A percentile compares a stretch with the other conserved stretches of the same genome.
phyloP scores from a whole-genome alignment of 2,888 invertebrate species.

The Drosophila kokeensis region DNA sequence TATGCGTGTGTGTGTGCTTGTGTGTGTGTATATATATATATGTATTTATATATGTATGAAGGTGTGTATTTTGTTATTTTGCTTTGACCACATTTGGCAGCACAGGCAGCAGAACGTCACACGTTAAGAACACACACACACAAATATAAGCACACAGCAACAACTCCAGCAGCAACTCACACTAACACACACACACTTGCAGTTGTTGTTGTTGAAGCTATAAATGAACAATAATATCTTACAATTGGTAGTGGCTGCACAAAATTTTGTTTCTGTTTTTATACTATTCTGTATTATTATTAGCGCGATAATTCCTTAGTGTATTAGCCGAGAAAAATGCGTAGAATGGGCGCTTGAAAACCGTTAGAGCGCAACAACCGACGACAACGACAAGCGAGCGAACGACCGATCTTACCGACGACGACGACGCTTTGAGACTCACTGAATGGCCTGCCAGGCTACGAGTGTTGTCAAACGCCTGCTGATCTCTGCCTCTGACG shows the following conservation, averaged over 20 bases:
- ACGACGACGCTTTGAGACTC: constrained; percentile 73
- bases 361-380: constrained; percentile 64
- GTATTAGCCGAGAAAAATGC: constrained; percentile 56
- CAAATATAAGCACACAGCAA: constrained; percentile 33
- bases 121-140: constrained; percentile 52
- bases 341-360: constrained; percentile 47
- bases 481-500: constrained; percentile 57
- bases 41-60: constrained; percentile 34
- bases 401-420: constrained; percentile 54
- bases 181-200: constrained; percentile 51
- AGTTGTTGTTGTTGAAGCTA: constrained; percentile 45
- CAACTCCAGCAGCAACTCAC: constrained; percentile 47
- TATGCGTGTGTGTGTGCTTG: constrained; percentile 12
- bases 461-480: constrained; percentile 41
- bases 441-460: constrained; percentile 50
- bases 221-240: constrained; percentile 63
- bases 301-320: constrained; percentile 49
- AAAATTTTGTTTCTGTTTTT: constrained; percentile 34
- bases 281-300: constrained; percentile 35
- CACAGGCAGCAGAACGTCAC: constrained; percentile 67
- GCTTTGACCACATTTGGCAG: constrained; percentile 83
- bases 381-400: constrained; percentile 32
- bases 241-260: constrained; percentile 54
- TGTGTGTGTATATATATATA: constrained; percentile 21
- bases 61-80: constrained; percentile 60